Base-by-base conservation (phyloP, 2,888 invertebrate species). In the Melinaea menophilus region DNA sequence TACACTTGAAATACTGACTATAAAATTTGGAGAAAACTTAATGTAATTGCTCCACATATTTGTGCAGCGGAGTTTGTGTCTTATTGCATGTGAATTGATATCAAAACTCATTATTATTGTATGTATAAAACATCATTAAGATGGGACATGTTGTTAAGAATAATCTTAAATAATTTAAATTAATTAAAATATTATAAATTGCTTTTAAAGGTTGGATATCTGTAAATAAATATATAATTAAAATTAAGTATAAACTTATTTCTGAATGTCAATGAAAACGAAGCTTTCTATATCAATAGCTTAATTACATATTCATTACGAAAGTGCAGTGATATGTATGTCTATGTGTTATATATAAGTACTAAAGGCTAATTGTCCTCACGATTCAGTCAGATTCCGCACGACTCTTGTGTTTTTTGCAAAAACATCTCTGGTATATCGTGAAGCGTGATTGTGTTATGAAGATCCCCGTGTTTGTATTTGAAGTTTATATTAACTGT, bases 331-430 rank as follows among this genome's bases (percentile, higher is more conserved):
- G 51, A 51, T 51, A 4, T 51, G 31, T 31, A 51, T 51, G 11
- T 2, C 7, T 22, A 31, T 51, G 11, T 51, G 31, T 48, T 31
- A 51, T 31, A 31, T 31, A 9, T 51, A 51, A 22, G 31, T 31
- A 31, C 51, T 51, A 51, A 51, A 51, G 31, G 51, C 48, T 64
- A 67, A 67, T 63, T 67, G 65, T 61, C 47, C 54, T 67, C 67
- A 67, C 67, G 67, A 67, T 45, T 65, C 60, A 64, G 64, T 64
- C 67, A 57, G 63, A 65, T 56, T 31, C 63, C 56, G 56, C 67
- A 67, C 67, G 67, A 59, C 57, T 56, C 51, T 55, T 65, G 63
- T 67, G 67, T 67, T 67, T 67, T 67, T 65, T 62, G 62, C 58
- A 51, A 61, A 59, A 56, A 67, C 67, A 67, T 56, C 58, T 60